These are phyloP conservation scores for Dioctria linearis DNA, from an alignment of 2,888 invertebrate species.

Conservation along the genomic window DNA sequence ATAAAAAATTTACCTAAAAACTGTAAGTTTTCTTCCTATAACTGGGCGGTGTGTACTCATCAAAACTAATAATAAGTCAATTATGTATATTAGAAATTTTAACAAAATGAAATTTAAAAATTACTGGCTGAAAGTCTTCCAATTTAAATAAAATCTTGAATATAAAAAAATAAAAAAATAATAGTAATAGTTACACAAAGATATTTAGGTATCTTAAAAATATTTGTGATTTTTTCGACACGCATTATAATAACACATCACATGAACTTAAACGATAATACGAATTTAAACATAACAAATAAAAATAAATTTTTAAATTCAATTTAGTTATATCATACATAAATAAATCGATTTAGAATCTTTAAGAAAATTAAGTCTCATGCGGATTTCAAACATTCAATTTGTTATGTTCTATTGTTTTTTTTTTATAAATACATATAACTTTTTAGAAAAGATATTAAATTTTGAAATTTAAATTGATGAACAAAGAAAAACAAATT, in stretches of 20 bases:
- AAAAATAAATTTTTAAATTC: conserved; percentile 41
- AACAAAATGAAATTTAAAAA: conserved; percentile 35
- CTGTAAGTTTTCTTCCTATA: conserved; percentile 36
- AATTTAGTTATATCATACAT: conserved; percentile 26
- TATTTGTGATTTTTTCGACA: conserved; percentile 26
- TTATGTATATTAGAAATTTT: conserved; percentile 22
- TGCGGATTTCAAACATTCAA: conserved; percentile 7
- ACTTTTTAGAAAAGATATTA: neutral
- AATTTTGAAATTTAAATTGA: too few species aligned
- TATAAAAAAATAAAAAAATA: conserved; percentile 23
- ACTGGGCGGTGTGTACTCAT: conserved; percentile 33
- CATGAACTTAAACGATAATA: conserved; percentile 56
- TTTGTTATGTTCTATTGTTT: neutral
- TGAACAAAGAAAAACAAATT: neutral
- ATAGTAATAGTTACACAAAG: conserved; percentile 1
- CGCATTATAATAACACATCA: conserved; percentile 57
- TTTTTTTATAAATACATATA: neutral
- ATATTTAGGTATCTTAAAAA: neutral
- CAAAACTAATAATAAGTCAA: neutral
- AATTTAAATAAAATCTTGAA: conserved; percentile 44
- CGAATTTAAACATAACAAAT: conserved; percentile 47
- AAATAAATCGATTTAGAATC: conserved; percentile 47
- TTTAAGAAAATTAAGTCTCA: conserved; percentile 49
- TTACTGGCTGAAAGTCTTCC: conserved; percentile 44
- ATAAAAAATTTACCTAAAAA: conserved; percentile 40